Conservation (phyloP, 2,797 vertebrate species). For the Acomys russatus region DNA sequence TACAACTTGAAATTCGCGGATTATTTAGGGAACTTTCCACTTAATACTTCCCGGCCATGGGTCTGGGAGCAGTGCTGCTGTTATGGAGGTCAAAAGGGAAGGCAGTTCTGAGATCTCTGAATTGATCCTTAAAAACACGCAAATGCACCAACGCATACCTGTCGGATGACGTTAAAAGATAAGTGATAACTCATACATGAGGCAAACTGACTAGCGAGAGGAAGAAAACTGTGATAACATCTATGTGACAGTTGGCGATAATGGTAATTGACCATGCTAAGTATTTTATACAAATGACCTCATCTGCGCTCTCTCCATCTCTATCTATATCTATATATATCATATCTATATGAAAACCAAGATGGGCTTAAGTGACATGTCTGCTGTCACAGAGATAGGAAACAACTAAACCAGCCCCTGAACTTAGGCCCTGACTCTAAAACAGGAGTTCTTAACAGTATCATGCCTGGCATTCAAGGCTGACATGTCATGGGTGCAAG, state of each 20-base stretch:
- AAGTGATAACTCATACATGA: neutral
- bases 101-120: neutral
- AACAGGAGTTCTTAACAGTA: neutral
- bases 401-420: neutral
- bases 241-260: neutral
- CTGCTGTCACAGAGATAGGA: neutral
- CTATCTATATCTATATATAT: too few relatives aligned
- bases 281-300: neutral
- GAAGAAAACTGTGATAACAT: neutral
- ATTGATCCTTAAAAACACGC: neutral
- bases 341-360: too few relatives aligned
- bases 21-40: neutral
- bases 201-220: neutral
- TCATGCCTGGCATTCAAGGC: neutral
- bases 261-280: neutral
- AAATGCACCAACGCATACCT: too few relatives aligned
- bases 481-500: neutral
- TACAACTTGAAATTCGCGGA: too few relatives aligned
- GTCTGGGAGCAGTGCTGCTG: neutral
- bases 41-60: neutral
- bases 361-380: neutral
- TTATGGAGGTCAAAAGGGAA: neutral
- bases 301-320: neutral
- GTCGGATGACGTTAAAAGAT: neutral
- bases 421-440: neutral